phyloP scores from a whole-genome alignment of 2,888 invertebrate species.

The Hirtodrosophila histrioides region DNA sequence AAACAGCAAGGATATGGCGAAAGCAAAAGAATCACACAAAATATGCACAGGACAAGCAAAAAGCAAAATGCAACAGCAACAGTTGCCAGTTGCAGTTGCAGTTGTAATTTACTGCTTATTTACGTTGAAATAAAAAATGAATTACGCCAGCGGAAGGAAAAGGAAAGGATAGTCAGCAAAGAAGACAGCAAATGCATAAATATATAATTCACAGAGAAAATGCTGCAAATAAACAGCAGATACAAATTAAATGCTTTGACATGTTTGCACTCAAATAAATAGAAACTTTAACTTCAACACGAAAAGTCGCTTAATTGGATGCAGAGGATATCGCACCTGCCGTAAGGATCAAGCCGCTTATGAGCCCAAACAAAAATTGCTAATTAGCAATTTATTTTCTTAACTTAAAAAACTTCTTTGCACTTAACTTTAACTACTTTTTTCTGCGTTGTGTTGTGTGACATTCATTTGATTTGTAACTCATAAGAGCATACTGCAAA shows the following conservation, averaged over 20 bases:
- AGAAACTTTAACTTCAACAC: conserved; percentile 22
- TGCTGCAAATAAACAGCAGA: conserved; percentile 41
- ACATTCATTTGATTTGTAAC: no score
- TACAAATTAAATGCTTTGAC: conserved; percentile 75
- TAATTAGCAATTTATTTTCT: background rate
- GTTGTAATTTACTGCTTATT: conserved; percentile 77
- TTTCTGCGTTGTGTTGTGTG: no score
- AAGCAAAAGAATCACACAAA: conserved; percentile 30
- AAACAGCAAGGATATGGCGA: conserved; percentile 35
- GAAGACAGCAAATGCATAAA: conserved; percentile 45
- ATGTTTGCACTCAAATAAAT: conserved; percentile 51
- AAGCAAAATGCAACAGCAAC: conserved; percentile 22
- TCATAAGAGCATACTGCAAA: no score
- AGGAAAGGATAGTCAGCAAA: conserved; percentile 24
- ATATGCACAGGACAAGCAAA: conserved; percentile 44
- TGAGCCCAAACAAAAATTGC: background rate
- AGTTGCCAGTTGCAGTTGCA: conserved; percentile 38
- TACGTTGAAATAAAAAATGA: conserved; percentile 74
- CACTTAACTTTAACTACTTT: no score
- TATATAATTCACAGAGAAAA: conserved; percentile 48
- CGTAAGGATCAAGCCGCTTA: no score
- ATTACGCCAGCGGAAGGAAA: conserved; percentile 60
- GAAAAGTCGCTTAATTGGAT: conserved; percentile 46
- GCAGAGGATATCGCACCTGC: background rate
- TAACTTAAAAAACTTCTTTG: no score